These are phyloP conservation scores for Micrastur ruficollis DNA, from an alignment of 2,797 vertebrate species.

Conservation along the genomic window DNA sequence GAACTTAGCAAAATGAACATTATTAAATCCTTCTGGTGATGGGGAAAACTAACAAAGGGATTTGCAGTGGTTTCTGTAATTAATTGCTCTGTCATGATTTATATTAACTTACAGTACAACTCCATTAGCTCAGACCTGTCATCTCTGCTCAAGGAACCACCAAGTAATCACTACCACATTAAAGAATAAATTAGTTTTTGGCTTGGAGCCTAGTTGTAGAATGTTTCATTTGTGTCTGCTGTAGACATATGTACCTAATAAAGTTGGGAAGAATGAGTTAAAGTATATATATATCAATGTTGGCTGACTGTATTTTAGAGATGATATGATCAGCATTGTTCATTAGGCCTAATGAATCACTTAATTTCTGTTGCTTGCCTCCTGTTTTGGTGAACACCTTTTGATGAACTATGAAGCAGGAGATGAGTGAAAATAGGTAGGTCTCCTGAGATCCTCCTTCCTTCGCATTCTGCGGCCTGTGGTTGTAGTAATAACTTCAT, in stretches of 20 bases:
- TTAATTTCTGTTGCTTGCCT: conserved; percentile 60
- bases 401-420: conserved; percentile 60
- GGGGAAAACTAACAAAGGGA: conserved; percentile 83
- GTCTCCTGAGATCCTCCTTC: conserved; percentile 66
- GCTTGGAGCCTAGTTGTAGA: conserved; percentile 79
- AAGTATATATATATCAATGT: conserved; percentile 74
- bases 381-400: conserved; percentile 67
- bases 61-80: conserved; percentile 85
- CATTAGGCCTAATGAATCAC: conserved; percentile 75
- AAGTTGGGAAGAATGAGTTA: conserved; percentile 79
- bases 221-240: conserved; percentile 80
- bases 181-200: conserved; percentile 85
- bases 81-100: conserved; percentile 87
- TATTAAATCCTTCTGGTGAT: conserved; percentile 84
- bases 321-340: conserved; percentile 69
- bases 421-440: conserved; percentile 65
- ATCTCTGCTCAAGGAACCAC: conserved; percentile 82
- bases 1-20: conserved; percentile 82
- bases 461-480: conserved; percentile 71
- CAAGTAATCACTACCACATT: conserved; percentile 85
- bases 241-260: conserved; percentile 84
- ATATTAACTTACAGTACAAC: conserved; percentile 86
- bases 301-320: conserved; percentile 66
- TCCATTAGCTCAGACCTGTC: conserved; percentile 85
- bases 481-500: conserved; percentile 80